These are phyloP conservation scores for Bellardia pandia DNA, from an alignment of 2,888 invertebrate genomes.

Conservation along the genomic window DNA sequence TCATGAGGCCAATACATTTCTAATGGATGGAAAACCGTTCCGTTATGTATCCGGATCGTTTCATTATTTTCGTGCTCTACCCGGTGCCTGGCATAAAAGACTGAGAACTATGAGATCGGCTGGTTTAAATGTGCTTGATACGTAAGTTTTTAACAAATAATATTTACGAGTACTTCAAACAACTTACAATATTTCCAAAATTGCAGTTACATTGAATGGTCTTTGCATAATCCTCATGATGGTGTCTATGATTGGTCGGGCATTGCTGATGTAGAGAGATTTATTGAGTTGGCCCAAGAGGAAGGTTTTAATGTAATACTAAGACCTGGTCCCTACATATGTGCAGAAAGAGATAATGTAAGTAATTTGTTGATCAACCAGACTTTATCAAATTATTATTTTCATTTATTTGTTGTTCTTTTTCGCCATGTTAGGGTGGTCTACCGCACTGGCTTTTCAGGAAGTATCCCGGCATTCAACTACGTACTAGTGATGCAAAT, in stretches of 20 bases:
- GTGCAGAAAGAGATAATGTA: slow-evolving; percentile 93
- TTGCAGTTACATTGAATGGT: slow-evolving; percentile 93
- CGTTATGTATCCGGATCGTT: slow-evolving; percentile 91
- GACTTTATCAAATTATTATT: too few relatives aligned
- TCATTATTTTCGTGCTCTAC: slow-evolving; percentile 94
- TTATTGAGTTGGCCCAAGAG: slow-evolving; percentile 89
- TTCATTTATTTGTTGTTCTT: neutral
- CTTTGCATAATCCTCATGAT: slow-evolving; percentile 92
- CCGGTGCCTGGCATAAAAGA: slow-evolving; percentile 91
- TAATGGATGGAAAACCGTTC: slow-evolving; percentile 89
- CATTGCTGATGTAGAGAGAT: slow-evolving; percentile 88
- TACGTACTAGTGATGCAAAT: slow-evolving; percentile 87
- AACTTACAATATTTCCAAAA: neutral
- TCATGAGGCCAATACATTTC: slow-evolving; percentile 86
- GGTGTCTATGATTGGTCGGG: slow-evolving; percentile 87
- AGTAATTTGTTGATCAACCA: slow-evolving; percentile 29
- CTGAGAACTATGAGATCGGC: slow-evolving; percentile 90
- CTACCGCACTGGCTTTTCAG: slow-evolving; percentile 90
- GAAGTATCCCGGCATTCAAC: slow-evolving; percentile 86
- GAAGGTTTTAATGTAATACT: slow-evolving; percentile 92
- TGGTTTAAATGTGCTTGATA: slow-evolving; percentile 94
- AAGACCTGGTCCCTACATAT: slow-evolving; percentile 95
- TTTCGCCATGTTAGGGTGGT: slow-evolving; percentile 87
- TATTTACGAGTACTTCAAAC: neutral
- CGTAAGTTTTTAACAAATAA: slow-evolving; percentile 85